Evolutionary conservation across 2,113 vertebrate species (phyloP).

Genomic region (Lipotes vexillifer): DNA sequence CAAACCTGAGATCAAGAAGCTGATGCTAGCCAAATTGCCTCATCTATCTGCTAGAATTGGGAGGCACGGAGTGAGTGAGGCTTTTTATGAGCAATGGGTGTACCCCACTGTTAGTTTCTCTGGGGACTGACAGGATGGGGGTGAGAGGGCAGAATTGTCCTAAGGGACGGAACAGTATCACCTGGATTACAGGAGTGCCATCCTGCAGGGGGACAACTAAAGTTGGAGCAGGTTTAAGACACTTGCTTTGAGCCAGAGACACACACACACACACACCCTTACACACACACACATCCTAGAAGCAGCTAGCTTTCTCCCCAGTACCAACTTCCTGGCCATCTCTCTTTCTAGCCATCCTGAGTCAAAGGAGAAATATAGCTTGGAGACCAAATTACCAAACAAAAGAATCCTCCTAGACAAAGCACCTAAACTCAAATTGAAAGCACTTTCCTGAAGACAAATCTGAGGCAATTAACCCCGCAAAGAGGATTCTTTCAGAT

Average conservation of each 20-base stretch:
- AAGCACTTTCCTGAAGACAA: background rate
- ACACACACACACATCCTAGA: background rate
- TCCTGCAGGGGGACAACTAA: background rate
- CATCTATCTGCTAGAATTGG: slow-evolving; percentile 66
- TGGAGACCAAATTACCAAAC: background rate
- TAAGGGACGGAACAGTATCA: background rate
- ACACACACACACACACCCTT: background rate
- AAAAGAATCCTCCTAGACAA: background rate
- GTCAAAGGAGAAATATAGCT: background rate
- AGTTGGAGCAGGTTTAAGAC: slow-evolving; percentile 26
- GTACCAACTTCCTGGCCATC: background rate
- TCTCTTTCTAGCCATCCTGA: background rate
- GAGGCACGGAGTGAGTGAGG: slow-evolving; percentile 7
- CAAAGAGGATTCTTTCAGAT: background rate
- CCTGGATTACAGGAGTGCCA: background rate
- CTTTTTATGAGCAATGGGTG: slow-evolving; percentile 52
- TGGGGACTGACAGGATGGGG: slow-evolving; percentile 41
- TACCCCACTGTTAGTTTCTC: slow-evolving; percentile 27
- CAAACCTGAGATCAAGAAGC: slow-evolving; percentile 72
- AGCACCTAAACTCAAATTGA: background rate
- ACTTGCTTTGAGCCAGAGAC: background rate
- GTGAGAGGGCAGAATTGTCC: slow-evolving; percentile 36
- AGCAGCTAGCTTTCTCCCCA: background rate
- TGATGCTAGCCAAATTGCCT: slow-evolving; percentile 67
- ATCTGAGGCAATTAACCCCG: background rate